Evolutionary conservation across 2,113 vertebrate genomes (phyloP).

Genomic region (Chloropsis cyanopogon): DNA sequence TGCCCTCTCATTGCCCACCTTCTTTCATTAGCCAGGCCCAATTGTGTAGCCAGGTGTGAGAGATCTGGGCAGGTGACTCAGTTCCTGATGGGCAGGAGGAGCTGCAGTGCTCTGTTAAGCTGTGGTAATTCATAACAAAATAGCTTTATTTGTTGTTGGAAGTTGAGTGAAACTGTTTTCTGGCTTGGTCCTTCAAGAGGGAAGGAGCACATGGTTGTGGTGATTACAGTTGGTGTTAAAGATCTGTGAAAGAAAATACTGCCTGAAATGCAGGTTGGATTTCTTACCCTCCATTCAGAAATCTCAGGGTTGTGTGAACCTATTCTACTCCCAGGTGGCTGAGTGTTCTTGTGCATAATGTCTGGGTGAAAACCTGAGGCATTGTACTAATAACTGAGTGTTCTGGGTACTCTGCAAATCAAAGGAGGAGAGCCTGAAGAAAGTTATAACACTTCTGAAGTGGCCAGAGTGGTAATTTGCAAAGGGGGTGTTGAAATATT

Average conservation of each 20-base stretch:
- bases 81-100: not conserved
- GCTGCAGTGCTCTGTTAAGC: not conserved
- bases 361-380: not conserved
- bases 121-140: not conserved
- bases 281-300: not conserved
- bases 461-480: not conserved
- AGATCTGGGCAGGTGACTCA: not conserved
- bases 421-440: not conserved
- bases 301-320: not conserved
- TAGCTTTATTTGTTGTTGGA: not conserved
- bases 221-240: not conserved
- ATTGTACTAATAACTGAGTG: not conserved
- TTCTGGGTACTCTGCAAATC: not conserved
- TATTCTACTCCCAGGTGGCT: not conserved
- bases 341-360: not conserved
- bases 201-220: rapidly evolving
- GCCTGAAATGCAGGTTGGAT: not conserved
- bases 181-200: not conserved
- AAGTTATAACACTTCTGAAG: not conserved
- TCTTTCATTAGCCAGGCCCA: not conserved
- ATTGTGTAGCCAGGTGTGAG: not conserved
- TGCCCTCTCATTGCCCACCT: not conserved
- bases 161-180: not conserved
- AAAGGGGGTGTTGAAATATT: not conserved
- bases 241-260: not conserved